A percentile compares a stretch with the other conserved stretches of the same genome.
phyloP scores from a whole-genome alignment of 2,113 vertebrate genomes.

The rat (Rattus norvegicus) region GRCr8 NC_086020.1:112416501-112417000 shows the following conservation, averaged over 20 bases:
- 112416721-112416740: not conserved
- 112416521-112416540: not conserved
- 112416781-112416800: not conserved
- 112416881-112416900: not conserved
- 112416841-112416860: not conserved
- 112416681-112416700: not conserved
- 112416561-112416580: not conserved
- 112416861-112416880: not conserved
- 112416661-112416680: not conserved
- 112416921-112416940: not conserved
- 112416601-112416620: slow-evolving; percentile 14
- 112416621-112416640: not conserved
- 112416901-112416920: slow-evolving; percentile 3
- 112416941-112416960: too few relatives aligned
- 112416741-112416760: not conserved
- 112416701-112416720: not conserved
- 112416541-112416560: not conserved
- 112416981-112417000: not conserved
- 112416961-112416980: not conserved
- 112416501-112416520: not conserved
- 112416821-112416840: not conserved
- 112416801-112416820: not conserved
- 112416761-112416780: not conserved
- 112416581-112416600: not conserved
- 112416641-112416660: not conserved